Evolutionary conservation across 2,113 vertebrate species (phyloP).

Genomic region (Dendrocopos noguchii): DNA sequence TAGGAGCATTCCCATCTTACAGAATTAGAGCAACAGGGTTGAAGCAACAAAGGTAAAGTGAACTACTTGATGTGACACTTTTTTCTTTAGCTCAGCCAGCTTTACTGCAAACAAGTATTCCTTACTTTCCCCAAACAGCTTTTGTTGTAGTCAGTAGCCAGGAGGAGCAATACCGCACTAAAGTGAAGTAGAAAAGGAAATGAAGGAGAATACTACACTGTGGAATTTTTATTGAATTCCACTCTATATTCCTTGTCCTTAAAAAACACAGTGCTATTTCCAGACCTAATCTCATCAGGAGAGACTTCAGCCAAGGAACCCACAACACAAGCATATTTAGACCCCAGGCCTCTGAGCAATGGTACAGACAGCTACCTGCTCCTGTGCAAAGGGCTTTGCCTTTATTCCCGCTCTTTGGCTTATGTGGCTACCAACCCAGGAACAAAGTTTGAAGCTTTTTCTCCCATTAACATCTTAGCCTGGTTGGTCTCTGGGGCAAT

Average conservation of each 20-base stretch:
- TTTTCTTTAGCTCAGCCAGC: neutral
- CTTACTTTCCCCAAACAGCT: neutral
- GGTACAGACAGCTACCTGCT: neutral
- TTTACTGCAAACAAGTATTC: neutral
- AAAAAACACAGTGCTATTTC: neutral
- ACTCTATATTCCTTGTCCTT: neutral
- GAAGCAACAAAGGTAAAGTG: neutral
- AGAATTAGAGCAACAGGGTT: neutral
- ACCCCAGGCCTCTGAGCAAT: neutral
- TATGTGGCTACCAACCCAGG: neutral
- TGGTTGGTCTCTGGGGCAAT: neutral
- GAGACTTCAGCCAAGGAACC: neutral
- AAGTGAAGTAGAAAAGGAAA: conserved; percentile 21
- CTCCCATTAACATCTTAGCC: neutral
- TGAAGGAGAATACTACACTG: neutral
- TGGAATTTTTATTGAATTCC: conserved; percentile 47
- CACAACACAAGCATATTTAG: neutral
- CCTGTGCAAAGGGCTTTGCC: neutral
- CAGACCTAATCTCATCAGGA: neutral
- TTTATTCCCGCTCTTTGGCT: neutral
- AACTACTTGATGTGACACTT: neutral
- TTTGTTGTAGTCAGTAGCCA: neutral
- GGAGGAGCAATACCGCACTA: neutral
- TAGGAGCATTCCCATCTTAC: neutral
- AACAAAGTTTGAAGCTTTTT: neutral